Conservation (phyloP, 2,113 vertebrate genomes). For the Smithornis capensis region DNA sequence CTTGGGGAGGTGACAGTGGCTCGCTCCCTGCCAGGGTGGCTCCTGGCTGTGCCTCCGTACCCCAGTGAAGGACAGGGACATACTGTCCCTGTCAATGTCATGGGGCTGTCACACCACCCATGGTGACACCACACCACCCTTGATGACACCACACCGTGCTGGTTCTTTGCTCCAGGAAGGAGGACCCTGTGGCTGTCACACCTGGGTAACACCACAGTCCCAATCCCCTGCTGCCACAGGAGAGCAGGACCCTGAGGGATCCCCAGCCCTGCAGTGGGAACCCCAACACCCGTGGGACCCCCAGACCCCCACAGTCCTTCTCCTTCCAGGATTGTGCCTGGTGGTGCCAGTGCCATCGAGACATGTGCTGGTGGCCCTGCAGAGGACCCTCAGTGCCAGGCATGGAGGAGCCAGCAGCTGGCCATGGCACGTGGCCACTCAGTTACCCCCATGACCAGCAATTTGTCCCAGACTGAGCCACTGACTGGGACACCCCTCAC, state of each 20-base stretch:
- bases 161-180: neutral
- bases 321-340: neutral
- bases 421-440: rapidly evolving
- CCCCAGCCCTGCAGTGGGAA: neutral
- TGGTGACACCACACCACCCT: neutral
- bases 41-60: neutral
- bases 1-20: neutral
- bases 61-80: neutral
- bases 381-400: rapidly evolving
- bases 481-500: rapidly evolving
- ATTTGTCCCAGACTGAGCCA: neutral
- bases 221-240: neutral
- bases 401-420: neutral
- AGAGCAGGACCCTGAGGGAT: rapidly evolving
- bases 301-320: rapidly evolving
- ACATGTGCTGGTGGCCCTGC: neutral
- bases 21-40: neutral
- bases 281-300: rapidly evolving
- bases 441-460: rapidly evolving
- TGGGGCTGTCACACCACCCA: rapidly evolving
- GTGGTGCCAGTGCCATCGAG: neutral
- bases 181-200: neutral
- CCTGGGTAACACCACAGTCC: neutral
- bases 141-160: rapidly evolving
- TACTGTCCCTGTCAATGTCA: neutral